Evolutionary conservation across 2,113 vertebrate genomes (phyloP).

Genomic region (Hydrochoerus hydrochaeris): DNA sequence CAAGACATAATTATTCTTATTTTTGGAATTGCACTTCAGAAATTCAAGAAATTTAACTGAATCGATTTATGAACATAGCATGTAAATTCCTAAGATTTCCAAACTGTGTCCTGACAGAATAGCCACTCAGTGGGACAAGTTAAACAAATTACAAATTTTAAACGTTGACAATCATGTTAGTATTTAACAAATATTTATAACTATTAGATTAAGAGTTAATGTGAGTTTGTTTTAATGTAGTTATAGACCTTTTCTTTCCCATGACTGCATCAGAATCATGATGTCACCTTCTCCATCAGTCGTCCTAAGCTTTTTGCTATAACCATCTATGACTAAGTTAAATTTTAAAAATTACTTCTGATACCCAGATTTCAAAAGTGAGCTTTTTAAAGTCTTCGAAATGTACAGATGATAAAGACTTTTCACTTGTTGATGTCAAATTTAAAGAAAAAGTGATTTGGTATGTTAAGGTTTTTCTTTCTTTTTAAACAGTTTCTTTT

Average conservation of each 20-base stretch:
- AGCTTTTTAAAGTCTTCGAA: constrained; percentile 4
- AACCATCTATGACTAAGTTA: not conserved
- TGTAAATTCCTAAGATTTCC: not conserved
- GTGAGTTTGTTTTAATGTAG: not conserved
- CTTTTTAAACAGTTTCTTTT: constrained; percentile 5
- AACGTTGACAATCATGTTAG: not conserved
- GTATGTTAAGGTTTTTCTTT: not conserved
- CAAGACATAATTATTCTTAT: not conserved
- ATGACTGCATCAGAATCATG: not conserved
- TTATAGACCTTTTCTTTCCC: not conserved
- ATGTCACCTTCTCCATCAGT: not conserved
- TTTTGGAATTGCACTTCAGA: not conserved
- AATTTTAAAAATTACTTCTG: not conserved
- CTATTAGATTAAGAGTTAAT: not conserved
- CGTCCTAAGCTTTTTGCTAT: not conserved
- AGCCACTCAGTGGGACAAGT: not conserved
- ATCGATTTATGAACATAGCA: not conserved
- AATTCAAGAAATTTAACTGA: constrained; percentile 12
- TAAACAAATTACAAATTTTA: not conserved
- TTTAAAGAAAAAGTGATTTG: constrained; percentile 14
- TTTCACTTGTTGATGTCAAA: not conserved
- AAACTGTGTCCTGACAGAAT: constrained; percentile 18
- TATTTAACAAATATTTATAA: constrained; percentile 40
- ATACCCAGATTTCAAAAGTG: not conserved
- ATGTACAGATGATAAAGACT: not conserved